A percentile compares a stretch with the other conserved stretches of the same genome.
Evolutionary conservation across 2,797 vertebrate genomes (phyloP).

Genomic region (Smutsia temminckii): DNA sequence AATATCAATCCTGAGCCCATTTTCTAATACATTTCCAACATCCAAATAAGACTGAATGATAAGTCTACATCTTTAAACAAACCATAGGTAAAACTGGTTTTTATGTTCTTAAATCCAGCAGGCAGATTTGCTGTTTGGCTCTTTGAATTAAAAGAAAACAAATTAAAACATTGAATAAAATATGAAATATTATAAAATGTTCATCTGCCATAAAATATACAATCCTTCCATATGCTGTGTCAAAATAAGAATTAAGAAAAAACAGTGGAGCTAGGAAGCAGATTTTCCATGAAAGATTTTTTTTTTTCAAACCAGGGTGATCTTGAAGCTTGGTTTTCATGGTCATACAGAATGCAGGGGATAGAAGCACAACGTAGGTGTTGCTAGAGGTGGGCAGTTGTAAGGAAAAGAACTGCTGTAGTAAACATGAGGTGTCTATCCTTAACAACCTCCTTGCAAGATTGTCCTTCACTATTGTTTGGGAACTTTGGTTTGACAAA

Average conservation of each 20-base stretch:
- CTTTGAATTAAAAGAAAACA: neutral
- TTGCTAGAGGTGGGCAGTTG: neutral
- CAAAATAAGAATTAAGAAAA: neutral
- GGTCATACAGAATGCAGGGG: neutral
- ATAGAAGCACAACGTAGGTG: neutral
- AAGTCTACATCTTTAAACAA: neutral
- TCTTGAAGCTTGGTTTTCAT: neutral
- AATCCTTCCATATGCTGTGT: neutral
- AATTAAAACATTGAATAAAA: neutral
- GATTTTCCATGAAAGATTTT: neutral
- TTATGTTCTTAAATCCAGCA: neutral
- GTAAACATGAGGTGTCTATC: fast-evolving
- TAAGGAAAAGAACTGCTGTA: neutral
- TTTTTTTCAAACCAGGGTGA: neutral
- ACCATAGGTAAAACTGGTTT: neutral
- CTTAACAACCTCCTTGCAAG: neutral
- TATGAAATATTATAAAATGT: neutral
- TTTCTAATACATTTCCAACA: neutral
- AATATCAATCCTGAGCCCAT: neutral
- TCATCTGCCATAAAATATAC: neutral
- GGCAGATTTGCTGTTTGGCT: neutral
- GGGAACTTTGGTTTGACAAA: neutral
- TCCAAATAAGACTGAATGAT: neutral
- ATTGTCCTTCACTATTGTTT: neutral
- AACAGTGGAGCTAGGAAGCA: neutral